Evolutionary conservation across 2,797 vertebrate species (phyloP).

Genomic region (Galaxias olidus): DNA sequence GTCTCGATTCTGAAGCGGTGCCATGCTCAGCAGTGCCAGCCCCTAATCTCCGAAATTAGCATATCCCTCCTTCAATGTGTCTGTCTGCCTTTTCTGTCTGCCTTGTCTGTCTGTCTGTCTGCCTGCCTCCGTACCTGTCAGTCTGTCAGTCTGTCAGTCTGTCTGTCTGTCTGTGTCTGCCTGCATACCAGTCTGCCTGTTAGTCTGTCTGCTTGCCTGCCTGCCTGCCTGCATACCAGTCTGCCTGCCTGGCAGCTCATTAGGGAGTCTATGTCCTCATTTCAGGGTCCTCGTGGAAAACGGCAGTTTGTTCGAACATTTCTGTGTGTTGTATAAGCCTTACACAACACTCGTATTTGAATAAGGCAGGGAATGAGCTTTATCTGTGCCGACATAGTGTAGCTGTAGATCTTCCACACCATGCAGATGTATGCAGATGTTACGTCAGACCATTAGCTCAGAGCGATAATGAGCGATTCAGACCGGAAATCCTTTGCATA

Average conservation of each 20-base stretch:
- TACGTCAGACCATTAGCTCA: too few species aligned
- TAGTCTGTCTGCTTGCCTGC: not conserved
- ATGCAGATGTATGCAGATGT: not conserved
- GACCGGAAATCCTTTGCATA: not conserved
- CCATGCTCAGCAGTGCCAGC: too few species aligned
- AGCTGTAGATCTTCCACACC: not conserved
- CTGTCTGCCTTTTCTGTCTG: too few species aligned
- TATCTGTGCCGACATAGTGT: not conserved
- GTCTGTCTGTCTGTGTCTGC: too few species aligned
- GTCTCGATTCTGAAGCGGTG: not conserved
- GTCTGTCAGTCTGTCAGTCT: too few species aligned
- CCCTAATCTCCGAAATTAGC: not conserved
- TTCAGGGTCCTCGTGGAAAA: conserved; percentile 7
- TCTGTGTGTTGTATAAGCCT: not conserved
- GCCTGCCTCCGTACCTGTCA: not conserved
- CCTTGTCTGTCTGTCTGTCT: not conserved
- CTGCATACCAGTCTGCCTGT: too few species aligned
- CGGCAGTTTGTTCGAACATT: conserved; percentile 2
- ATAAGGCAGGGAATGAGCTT: not conserved
- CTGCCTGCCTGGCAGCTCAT: not conserved
- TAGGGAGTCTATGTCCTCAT: not conserved
- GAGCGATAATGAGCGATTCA: not conserved
- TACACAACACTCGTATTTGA: not conserved
- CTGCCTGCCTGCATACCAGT: not conserved
- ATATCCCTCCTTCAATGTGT: not conserved